These are phyloP conservation scores for Dinoponera quadriceps DNA, from an alignment of 1,140 invertebrate genomes.

Conservation along the genomic window DNA sequence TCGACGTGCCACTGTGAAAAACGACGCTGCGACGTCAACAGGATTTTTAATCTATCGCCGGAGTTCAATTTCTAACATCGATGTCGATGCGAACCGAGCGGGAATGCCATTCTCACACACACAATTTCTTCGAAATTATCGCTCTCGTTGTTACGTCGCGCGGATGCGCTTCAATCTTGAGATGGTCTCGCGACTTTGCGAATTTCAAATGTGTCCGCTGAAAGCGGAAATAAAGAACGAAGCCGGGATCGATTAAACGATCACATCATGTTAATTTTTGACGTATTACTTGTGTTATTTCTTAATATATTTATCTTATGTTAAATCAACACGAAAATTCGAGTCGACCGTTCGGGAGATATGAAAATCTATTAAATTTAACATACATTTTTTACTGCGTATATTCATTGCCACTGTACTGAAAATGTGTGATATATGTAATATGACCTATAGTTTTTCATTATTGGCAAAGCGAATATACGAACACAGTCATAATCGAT, in stretches of 20 bases:
- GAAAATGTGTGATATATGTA: too few species aligned
- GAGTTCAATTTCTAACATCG: slow-evolving; percentile 47
- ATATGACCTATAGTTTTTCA: too few species aligned
- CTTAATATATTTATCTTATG: too few species aligned
- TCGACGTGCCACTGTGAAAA: slow-evolving; percentile 47
- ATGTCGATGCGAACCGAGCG: slow-evolving; percentile 1
- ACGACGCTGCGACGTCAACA: slow-evolving; percentile 38
- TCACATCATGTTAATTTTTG: too few species aligned
- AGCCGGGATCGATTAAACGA: background rate
- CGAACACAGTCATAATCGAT: too few species aligned
- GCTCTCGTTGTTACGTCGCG: background rate
- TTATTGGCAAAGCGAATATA: too few species aligned
- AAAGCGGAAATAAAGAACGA: background rate
- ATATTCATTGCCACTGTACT: too few species aligned
- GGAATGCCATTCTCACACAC: slow-evolving; percentile 17
- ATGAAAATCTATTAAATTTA: too few species aligned
- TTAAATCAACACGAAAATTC: too few species aligned
- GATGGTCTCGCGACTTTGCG: background rate
- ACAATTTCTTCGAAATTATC: slow-evolving; percentile 32
- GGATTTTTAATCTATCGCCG: slow-evolving; percentile 59
- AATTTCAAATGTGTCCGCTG: background rate
- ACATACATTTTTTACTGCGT: too few species aligned
- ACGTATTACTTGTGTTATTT: too few species aligned
- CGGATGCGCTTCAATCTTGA: background rate
- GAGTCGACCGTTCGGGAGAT: too few species aligned